Evolutionary conservation across 1,140 invertebrate genomes (phyloP), one percentile per base, ranked within the genome.

Genomic region (Ips nitidus): DNA sequence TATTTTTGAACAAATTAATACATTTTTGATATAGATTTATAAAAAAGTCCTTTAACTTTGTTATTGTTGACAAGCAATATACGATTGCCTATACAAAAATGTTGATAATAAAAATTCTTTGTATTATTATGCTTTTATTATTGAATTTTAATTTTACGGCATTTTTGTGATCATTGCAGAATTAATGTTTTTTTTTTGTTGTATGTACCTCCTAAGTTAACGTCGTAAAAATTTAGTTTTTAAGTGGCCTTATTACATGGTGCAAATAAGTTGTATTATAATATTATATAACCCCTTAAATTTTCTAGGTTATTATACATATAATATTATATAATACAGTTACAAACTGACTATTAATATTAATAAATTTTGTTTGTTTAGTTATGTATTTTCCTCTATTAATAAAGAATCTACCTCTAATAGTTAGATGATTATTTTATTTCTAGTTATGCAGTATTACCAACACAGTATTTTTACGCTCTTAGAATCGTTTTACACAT

Each of bases 361-460:
- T 59, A 59, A 67, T 59, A 36, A 36, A 36, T 8, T 66, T 75
- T 74, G 74, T 75, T 76, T 77, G 73, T 77, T 76, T 73, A 76
- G 73, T 77, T 75, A 76, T 64, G 77, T 59, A 63, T 79, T 79
- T 75, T 79, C 74, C 75, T 77, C 76, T 79, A 79, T 78, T 79
- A 79, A 79, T 79, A 79, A 78, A 79, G 77, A 62, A 62, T 62
- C 78, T 79, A 79, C 78, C 78, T 79, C 78, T 78, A 76, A 79
- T 22, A 22, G 22, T 73, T 69, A 71, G 60, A 38, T 41, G 22
- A 50, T 8, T 6, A 4, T 62, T 4, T 50, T 50, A 50, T 50
- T 50, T 50, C 45, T 50, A 22, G 22, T 22, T 22, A 22, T 22
- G 22, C 22, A 22, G 22, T 22, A 22, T 22, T 22, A 22, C 22